A percentile compares a stretch with the other conserved stretches of the same genome.
Evolutionary conservation across 1,140 invertebrate species (phyloP).

Genomic region (Trichoplusia ni): DNA sequence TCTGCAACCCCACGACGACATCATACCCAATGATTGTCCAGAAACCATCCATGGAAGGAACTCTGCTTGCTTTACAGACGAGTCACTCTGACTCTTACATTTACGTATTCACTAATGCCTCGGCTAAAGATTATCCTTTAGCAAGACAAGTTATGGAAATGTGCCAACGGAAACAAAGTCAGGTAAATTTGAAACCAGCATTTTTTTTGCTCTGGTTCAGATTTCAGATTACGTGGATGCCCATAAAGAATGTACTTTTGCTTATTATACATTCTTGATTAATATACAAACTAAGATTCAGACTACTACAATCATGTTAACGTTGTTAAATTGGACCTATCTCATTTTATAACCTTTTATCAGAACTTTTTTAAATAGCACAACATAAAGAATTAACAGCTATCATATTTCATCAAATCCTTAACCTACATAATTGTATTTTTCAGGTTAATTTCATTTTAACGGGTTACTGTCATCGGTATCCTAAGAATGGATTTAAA

Average conservation of each 20-base stretch:
- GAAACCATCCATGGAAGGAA: slow-evolving; percentile 84
- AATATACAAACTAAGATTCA: too few species aligned
- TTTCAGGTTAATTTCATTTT: slow-evolving; percentile 25
- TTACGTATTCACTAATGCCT: slow-evolving; percentile 88
- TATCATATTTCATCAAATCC: too few species aligned
- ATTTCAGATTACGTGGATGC: too few species aligned
- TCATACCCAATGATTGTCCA: slow-evolving; percentile 85
- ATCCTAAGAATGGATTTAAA: background rate
- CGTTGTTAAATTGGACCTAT: too few species aligned
- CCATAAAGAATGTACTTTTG: too few species aligned
- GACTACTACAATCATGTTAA: too few species aligned
- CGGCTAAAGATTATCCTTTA: slow-evolving; percentile 66
- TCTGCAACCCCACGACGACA: background rate
- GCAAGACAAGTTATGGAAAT: background rate
- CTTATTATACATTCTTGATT: too few species aligned
- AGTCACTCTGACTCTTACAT: slow-evolving; percentile 85
- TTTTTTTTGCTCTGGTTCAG: too few species aligned
- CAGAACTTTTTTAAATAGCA: too few species aligned
- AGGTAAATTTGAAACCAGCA: background rate
- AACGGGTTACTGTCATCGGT: background rate
- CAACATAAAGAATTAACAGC: too few species aligned
- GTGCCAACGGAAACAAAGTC: slow-evolving; percentile 20
- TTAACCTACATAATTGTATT: too few species aligned
- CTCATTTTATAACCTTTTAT: too few species aligned
- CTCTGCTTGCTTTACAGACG: slow-evolving; percentile 83